These are phyloP conservation scores for Drosophila baimaii DNA, from an alignment of 1,140 invertebrate genomes.

Conservation along the genomic window DNA sequence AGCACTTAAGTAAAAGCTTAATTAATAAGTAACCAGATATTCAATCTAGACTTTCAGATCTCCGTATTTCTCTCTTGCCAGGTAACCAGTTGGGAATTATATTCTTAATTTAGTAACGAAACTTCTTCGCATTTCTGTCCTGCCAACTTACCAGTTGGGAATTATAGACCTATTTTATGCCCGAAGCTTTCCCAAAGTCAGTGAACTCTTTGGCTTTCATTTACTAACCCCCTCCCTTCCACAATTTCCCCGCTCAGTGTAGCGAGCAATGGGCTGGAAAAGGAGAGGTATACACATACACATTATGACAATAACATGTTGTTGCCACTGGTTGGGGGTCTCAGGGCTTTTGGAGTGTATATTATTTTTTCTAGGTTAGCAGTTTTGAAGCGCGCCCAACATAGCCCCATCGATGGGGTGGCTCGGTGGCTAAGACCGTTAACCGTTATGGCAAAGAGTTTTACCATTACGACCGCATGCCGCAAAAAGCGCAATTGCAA, in stretches of 20 bases:
- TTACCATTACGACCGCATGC: conserved; percentile 40
- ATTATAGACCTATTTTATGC: no score
- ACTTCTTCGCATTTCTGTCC: no score
- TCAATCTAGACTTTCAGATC: no score
- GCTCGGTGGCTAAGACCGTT: conserved; percentile 23
- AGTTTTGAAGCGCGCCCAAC: conserved; percentile 20
- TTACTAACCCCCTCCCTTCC: no score
- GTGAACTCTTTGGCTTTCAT: no score
- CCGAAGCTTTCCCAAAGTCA: neutral
- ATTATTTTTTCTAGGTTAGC: conserved; percentile 52
- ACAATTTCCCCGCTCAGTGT: neutral
- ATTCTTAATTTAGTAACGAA: no score
- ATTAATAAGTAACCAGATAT: no score
- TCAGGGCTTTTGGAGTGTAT: conserved; percentile 28
- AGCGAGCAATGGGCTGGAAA: conserved; percentile 12
- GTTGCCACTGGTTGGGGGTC: conserved; percentile 24
- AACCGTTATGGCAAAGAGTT: conserved; percentile 57
- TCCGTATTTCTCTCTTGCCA: neutral
- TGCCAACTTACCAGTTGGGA: neutral
- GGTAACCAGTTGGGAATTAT: no score
- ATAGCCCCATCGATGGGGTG: conserved; percentile 15
- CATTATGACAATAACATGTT: conserved; percentile 80
- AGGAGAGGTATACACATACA: conserved; percentile 48
- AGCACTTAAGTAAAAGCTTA: neutral
- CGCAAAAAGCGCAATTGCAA: conserved; percentile 59